A percentile compares a stretch with the other conserved stretches of the same genome.
Evolutionary conservation across 2,113 vertebrate genomes (phyloP).

Genomic region (Tetraodon nigroviridis): DNA sequence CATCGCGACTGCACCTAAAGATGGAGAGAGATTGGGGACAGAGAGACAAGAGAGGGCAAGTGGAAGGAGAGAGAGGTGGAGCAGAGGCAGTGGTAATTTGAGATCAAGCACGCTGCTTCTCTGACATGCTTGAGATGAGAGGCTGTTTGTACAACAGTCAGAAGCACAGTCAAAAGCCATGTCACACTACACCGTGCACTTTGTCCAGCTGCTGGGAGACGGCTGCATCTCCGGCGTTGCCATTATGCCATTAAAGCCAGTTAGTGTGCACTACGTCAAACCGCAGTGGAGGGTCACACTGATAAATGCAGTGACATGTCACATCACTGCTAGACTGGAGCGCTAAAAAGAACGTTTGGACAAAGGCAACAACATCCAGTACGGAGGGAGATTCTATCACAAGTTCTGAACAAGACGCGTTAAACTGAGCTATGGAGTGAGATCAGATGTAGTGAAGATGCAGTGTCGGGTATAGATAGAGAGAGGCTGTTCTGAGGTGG

Average conservation of each 20-base stretch:
- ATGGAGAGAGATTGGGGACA: constrained; percentile 52
- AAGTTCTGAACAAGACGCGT: constrained; percentile 50
- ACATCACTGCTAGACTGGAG: constrained; percentile 30
- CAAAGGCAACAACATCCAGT: constrained; percentile 64
- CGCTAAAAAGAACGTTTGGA: constrained; percentile 41
- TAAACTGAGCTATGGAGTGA: constrained; percentile 51
- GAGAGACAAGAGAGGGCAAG: constrained; percentile 62
- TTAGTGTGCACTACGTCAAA: constrained; percentile 28
- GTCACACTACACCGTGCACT: constrained; percentile 62
- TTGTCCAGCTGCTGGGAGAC: constrained; percentile 59
- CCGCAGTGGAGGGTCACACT: constrained; percentile 37
- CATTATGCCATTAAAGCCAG: constrained; percentile 24
- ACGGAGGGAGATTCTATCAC: constrained; percentile 55
- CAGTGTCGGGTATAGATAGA: constrained; percentile 40
- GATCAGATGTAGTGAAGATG: constrained; percentile 64
- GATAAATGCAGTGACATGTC: constrained; percentile 40
- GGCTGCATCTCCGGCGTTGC: constrained; percentile 50
- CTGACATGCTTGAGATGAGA: constrained; percentile 59
- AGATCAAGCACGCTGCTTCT: constrained; percentile 50
- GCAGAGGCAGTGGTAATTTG: constrained; percentile 54
- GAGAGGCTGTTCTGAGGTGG: constrained; percentile 62
- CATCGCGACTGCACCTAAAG: constrained; percentile 97
- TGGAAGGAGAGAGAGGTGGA: constrained; percentile 28
- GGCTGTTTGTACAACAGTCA: constrained; percentile 51
- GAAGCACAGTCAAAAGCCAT: constrained; percentile 46